Conservation (phyloP, 2,797 vertebrate species). For the Acomys russatus region DNA sequence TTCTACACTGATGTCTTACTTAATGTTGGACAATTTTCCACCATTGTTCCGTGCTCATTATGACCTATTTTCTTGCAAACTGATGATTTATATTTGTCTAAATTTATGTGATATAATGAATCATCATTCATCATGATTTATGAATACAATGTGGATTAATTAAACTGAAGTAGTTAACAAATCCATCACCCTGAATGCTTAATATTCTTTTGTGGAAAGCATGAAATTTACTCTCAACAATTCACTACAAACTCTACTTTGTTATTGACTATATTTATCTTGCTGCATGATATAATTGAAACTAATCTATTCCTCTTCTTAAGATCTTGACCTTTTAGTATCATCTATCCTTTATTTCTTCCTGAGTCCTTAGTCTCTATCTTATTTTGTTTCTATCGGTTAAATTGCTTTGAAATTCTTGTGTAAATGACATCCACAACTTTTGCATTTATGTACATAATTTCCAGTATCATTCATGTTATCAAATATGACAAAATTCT, state of each 20-base stretch:
- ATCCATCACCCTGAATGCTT: background rate
- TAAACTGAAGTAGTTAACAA: constrained; percentile 9
- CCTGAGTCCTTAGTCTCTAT: background rate
- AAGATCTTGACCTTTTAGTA: background rate
- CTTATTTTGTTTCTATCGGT: background rate
- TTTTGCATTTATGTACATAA: background rate
- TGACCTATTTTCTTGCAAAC: background rate
- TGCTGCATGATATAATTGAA: background rate
- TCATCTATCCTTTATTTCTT: background rate
- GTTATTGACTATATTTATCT: background rate
- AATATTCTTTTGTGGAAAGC: background rate
- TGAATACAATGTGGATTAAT: constrained; percentile 32
- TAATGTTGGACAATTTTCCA: background rate
- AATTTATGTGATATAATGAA: constrained; percentile 8
- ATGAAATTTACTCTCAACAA: background rate
- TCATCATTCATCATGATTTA: background rate
- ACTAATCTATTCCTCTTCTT: background rate
- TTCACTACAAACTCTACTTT: background rate
- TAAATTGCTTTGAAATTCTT: background rate
- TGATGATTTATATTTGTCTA: background rate
- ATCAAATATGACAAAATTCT: too few relatives aligned
- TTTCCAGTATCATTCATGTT: background rate
- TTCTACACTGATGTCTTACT: background rate
- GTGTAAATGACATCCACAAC: background rate
- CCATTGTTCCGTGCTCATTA: background rate